Conservation (phyloP, 2,113 vertebrate species). For the Cyphomyrus discorhynchus region DNA sequence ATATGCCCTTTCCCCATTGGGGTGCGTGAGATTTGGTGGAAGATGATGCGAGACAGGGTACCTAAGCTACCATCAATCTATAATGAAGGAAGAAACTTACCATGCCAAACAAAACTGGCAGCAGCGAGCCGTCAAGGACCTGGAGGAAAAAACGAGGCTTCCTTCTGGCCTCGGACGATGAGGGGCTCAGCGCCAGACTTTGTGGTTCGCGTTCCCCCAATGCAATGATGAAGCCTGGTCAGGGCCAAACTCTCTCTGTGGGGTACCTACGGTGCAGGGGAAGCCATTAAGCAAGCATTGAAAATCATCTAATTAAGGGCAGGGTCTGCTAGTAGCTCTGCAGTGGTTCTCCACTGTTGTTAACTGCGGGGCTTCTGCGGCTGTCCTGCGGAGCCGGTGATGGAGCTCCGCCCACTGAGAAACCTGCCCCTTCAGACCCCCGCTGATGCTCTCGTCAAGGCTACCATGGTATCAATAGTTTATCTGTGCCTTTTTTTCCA, state of each 20-base stretch:
- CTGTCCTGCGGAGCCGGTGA: background rate
- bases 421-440: background rate
- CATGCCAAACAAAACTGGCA: background rate
- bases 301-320: constrained; percentile 44
- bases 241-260: constrained; percentile 29
- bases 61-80: background rate
- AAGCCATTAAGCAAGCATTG: constrained; percentile 47
- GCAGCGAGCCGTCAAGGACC: background rate
- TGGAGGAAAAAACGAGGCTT: background rate
- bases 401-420: background rate
- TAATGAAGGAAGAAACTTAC: background rate
- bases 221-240: constrained; percentile 18
- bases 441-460: background rate
- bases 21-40: background rate
- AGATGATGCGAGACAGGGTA: background rate
- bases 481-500: background rate
- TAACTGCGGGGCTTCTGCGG: constrained; percentile 24
- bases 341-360: background rate
- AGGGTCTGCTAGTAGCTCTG: constrained; percentile 7
- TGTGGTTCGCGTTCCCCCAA: background rate
- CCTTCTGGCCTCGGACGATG: background rate
- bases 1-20: background rate
- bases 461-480: background rate
- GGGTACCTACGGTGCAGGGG: constrained; percentile 24
- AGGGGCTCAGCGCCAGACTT: background rate